Evolutionary conservation across 1,140 invertebrate genomes (phyloP).

Genomic region (Cyclina sinensis): DNA sequence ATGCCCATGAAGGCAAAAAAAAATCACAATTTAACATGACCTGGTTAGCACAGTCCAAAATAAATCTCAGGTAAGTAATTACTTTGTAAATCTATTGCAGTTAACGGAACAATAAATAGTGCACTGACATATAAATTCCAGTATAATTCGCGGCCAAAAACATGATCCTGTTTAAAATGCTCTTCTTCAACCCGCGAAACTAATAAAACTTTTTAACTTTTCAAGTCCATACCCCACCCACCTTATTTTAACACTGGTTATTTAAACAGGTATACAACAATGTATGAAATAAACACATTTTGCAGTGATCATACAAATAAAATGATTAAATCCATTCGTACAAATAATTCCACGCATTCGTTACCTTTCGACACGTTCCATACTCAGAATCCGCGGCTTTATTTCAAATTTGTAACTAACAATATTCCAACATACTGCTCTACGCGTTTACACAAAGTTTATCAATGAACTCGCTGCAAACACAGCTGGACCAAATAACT

Average conservation of each 20-base stretch:
- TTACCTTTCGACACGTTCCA: slow-evolving; percentile 17
- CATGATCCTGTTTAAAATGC: no score
- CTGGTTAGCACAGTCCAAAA: no score
- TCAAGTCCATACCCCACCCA: not conserved
- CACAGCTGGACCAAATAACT: slow-evolving; percentile 24
- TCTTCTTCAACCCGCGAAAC: no score
- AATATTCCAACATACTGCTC: not conserved
- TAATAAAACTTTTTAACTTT: not conserved
- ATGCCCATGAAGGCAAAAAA: no score
- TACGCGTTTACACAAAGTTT: not conserved
- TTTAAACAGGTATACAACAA: slow-evolving; percentile 14
- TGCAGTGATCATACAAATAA: not conserved
- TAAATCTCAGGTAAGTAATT: no score
- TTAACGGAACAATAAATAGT: no score
- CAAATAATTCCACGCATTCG: not conserved
- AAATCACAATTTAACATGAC: no score
- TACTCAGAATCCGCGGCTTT: slow-evolving; percentile 17
- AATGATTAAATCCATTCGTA: not conserved
- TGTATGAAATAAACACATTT: not conserved
- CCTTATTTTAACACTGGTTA: not conserved
- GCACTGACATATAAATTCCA: no score
- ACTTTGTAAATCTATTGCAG: no score
- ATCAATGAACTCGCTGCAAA: slow-evolving; percentile 5
- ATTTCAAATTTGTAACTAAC: slow-evolving; percentile 1
- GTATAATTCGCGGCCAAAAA: no score